Conservation (phyloP, 2,113 vertebrate species). For the Dryoscopus gambensis region DNA sequence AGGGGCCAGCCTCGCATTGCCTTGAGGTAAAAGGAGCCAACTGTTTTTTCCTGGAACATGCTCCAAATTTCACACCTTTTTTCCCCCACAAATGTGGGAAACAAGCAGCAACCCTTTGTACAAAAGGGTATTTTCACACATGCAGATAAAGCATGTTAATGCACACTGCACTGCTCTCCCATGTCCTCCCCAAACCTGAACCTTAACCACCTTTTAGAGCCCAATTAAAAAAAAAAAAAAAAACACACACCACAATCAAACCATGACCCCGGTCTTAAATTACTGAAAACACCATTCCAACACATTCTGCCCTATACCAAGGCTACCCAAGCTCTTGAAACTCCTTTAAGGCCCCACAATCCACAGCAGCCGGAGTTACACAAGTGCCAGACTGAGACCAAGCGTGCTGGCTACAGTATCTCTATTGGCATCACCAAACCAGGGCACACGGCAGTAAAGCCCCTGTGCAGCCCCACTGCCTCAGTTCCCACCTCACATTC, state of each 20-base stretch:
- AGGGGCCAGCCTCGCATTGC: slow-evolving; percentile 49
- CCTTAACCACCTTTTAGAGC: not conserved
- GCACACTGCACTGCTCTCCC: not conserved
- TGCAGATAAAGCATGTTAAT: not conserved
- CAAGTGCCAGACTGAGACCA: not conserved
- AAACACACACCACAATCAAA: no score
- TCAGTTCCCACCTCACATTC: not conserved
- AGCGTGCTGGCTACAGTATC: fast-evolving
- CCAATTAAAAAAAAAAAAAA: not conserved
- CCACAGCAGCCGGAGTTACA: not conserved
- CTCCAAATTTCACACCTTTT: slow-evolving; percentile 50
- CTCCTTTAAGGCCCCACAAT: not conserved
- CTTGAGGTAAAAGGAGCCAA: slow-evolving; percentile 66
- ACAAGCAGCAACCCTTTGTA: not conserved
- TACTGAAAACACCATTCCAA: not conserved
- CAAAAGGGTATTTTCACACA: not conserved
- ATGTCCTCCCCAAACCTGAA: not conserved
- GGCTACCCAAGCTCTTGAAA: not conserved
- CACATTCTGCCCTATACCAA: not conserved
- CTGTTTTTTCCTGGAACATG: slow-evolving; percentile 59
- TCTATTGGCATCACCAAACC: fast-evolving
- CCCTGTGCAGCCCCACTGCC: not conserved
- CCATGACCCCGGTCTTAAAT: not conserved
- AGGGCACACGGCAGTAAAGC: fast-evolving
- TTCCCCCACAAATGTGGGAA: not conserved